A percentile compares a stretch with the other conserved stretches of the same genome.
phyloP scores from a whole-genome alignment of 2,888 invertebrate species.

The Labia minor region DNA sequence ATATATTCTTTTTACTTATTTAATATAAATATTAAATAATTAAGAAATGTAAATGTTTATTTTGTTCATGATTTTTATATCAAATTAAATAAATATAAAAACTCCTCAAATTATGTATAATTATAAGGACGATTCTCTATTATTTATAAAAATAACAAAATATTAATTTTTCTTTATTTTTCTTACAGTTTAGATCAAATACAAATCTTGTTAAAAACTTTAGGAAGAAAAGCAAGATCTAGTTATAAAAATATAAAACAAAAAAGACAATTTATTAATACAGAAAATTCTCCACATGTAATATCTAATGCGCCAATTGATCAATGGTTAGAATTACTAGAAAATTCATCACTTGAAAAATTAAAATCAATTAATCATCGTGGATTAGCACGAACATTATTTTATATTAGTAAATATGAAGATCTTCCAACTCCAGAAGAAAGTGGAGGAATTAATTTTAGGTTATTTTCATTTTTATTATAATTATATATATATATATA shows the following conservation, averaged over 20 bases:
- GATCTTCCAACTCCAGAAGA: background rate
- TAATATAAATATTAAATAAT: too few relatives aligned
- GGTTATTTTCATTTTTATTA: background rate
- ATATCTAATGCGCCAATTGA: background rate
- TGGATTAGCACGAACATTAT: background rate
- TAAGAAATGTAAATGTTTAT: too few relatives aligned
- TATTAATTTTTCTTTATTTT: too few relatives aligned
- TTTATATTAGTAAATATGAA: background rate
- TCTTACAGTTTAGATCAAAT: background rate
- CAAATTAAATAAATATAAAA: background rate
- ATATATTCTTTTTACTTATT: too few relatives aligned
- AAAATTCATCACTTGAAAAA: background rate
- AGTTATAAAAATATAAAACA: background rate
- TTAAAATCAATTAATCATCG: background rate
- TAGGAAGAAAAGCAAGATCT: background rate
- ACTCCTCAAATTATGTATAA: background rate
- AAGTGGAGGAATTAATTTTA: constrained; percentile 3
- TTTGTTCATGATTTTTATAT: too few relatives aligned
- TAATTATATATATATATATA: too few relatives aligned
- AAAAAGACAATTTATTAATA: background rate
- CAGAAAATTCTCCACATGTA: background rate
- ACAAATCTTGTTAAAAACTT: background rate
- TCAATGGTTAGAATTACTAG: background rate
- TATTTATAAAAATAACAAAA: background rate
- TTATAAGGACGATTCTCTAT: background rate